These are phyloP conservation scores for Coregonus ussuriensis DNA, from an alignment of 2,797 vertebrate species.

Conservation along the genomic window DNA sequence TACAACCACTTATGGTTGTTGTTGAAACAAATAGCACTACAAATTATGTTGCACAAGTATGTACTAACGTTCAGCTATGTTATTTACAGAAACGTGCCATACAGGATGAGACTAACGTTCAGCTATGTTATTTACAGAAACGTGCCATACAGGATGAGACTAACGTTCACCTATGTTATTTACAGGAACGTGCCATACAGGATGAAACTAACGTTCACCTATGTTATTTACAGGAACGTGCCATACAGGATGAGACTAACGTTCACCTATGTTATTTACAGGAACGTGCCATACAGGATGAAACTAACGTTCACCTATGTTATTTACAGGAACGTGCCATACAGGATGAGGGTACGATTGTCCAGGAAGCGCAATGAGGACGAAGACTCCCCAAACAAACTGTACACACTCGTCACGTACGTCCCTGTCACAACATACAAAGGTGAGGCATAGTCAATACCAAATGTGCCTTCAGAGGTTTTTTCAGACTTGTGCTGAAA, in stretches of 20 bases:
- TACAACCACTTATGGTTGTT: no score
- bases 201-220: slow-evolving; percentile 69
- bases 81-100: slow-evolving; percentile 80
- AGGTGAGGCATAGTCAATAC: slow-evolving; percentile 72
- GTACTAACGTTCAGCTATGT: no score
- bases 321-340: slow-evolving; percentile 80
- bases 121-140: slow-evolving; percentile 41
- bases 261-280: no score
- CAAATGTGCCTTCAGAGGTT: not conserved
- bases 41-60: no score
- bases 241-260: slow-evolving; percentile 88
- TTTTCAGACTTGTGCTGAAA: not conserved
- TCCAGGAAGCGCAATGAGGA: slow-evolving; percentile 98
- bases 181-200: slow-evolving; percentile 87
- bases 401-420: slow-evolving; percentile 96
- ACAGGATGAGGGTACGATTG: slow-evolving; percentile 93
- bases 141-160: slow-evolving; percentile 92
- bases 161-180: no score
- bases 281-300: slow-evolving; percentile 91
- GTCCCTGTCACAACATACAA: slow-evolving; percentile 98
- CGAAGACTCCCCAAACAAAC: slow-evolving; percentile 97
- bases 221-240: slow-evolving; percentile 67
- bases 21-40: no score
- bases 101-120: slow-evolving; percentile 80
- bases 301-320: slow-evolving; percentile 48